Evolutionary conservation across 1,140 invertebrate genomes (phyloP).

Genomic region (Drosophila asahinai): DNA sequence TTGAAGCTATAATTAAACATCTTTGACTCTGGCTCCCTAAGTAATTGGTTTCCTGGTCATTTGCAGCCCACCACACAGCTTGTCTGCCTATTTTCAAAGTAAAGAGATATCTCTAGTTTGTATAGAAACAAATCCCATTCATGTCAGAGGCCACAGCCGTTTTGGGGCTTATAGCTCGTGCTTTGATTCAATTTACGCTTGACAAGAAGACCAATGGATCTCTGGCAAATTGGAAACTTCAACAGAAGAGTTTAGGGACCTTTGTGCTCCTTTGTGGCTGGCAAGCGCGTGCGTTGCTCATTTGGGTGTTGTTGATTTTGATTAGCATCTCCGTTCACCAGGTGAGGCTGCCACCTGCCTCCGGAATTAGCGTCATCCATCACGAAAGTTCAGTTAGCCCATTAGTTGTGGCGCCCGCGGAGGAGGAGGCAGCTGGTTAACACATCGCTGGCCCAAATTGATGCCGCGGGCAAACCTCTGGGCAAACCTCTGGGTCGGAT

Average conservation of each 20-base stretch:
- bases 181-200: conserved; percentile 60
- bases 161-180: conserved; percentile 1
- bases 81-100: neutral
- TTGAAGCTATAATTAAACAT: conserved; percentile 6
- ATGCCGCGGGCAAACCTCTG: conserved; percentile 21
- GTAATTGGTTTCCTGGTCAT: conserved; percentile 12
- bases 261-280: conserved; percentile 11
- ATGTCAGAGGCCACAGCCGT: conserved; percentile 48
- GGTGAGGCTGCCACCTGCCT: conserved; percentile 32
- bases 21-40: conserved; percentile 4
- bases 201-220: conserved; percentile 26
- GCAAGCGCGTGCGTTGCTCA: conserved; percentile 55
- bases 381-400: conserved; percentile 55
- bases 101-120: neutral
- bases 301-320: conserved; percentile 65
- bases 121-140: conserved; percentile 45
- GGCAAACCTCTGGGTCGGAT: conserved; percentile 22
- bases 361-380: conserved; percentile 66
- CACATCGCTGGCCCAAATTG: conserved; percentile 59
- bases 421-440: conserved; percentile 58
- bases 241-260: conserved; percentile 14
- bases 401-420: conserved; percentile 27
- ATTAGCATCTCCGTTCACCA: conserved; percentile 51
- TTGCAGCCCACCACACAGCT: neutral
- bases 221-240: conserved; percentile 51